Conservation (phyloP, 2,797 vertebrate genomes). For the Parotocinclus haroldoi region DNA sequence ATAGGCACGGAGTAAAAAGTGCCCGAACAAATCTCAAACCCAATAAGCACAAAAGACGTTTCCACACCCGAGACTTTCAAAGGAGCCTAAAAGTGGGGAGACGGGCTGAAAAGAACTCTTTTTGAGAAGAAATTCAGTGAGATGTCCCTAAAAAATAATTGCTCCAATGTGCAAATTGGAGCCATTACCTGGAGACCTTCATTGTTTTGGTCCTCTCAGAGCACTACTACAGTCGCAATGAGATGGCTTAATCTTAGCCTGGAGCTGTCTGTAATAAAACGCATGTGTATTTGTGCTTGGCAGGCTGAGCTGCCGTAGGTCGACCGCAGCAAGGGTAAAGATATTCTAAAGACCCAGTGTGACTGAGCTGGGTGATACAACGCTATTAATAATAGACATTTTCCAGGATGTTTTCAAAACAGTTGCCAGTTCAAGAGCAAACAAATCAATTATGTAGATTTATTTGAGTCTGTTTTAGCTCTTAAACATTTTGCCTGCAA, state of each 20-base stretch:
- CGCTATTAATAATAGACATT: too few relatives aligned
- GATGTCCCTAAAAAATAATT: constrained; percentile 38
- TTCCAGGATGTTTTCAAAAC: too few relatives aligned
- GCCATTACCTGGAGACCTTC: constrained; percentile 31
- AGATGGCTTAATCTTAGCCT: constrained; percentile 28
- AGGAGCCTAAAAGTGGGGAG: neutral
- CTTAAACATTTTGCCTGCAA: too few relatives aligned
- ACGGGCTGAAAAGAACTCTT: neutral
- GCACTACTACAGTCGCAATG: constrained; percentile 14
- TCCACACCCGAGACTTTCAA: constrained; percentile 5
- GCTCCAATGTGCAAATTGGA: constrained; percentile 36
- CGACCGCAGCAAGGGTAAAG: too few relatives aligned
- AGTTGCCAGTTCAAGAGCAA: too few relatives aligned
- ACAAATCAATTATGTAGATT: too few relatives aligned
- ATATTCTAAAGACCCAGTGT: too few relatives aligned
- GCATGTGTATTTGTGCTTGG: too few relatives aligned
- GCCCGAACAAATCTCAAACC: constrained; percentile 37
- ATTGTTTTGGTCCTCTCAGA: constrained; percentile 24
- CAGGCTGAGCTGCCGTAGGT: too few relatives aligned
- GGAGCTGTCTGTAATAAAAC: neutral
- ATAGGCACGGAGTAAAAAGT: constrained; percentile 16
- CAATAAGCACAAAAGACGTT: constrained; percentile 38
- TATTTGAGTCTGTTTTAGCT: too few relatives aligned
- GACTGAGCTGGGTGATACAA: too few relatives aligned
- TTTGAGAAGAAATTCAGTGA: constrained; percentile 31